phyloP scores from a whole-genome alignment of 2,113 vertebrate genomes.

The Puntigrus tetrazona region DNA sequence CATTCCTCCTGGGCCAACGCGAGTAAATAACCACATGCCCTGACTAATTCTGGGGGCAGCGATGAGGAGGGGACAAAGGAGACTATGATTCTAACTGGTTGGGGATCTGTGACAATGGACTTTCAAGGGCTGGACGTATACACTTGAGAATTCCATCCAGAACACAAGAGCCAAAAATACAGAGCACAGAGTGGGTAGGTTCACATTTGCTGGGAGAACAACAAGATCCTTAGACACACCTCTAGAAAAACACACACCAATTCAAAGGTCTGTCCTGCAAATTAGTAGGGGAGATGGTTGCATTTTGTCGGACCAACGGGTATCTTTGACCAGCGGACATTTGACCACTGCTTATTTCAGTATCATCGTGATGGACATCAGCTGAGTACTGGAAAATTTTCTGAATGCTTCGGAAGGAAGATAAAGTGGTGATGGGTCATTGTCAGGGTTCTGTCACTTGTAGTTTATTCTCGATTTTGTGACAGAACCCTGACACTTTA shows the following conservation, averaged over 20 bases:
- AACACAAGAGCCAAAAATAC: conserved; percentile 63
- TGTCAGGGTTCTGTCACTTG: too few species aligned
- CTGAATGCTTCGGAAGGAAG: not conserved
- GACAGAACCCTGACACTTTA: too few species aligned
- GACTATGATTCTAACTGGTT: conserved; percentile 29
- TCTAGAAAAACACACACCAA: conserved; percentile 51
- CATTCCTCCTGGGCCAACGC: conserved; percentile 61
- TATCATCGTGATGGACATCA: not conserved
- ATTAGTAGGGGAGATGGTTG: conserved; percentile 47
- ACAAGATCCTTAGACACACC: not conserved
- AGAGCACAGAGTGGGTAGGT: conserved; percentile 56
- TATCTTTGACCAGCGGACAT: not conserved
- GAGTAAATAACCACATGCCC: conserved; percentile 65
- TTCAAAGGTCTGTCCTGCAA: conserved; percentile 60
- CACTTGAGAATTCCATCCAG: conserved; percentile 56
- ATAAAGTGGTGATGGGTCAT: not conserved
- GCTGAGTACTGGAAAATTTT: not conserved
- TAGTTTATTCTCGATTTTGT: too few species aligned
- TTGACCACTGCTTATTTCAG: not conserved
- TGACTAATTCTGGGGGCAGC: conserved; percentile 57
- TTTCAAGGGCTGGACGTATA: conserved; percentile 44
- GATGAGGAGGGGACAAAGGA: conserved; percentile 5
- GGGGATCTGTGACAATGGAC: conserved; percentile 27
- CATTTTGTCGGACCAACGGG: not conserved
- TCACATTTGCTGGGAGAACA: not conserved